A percentile compares a stretch with the other conserved stretches of the same genome.
Evolutionary conservation across 2,797 vertebrate species (phyloP).

Genomic region (Triplophysa yarkandensis): DNA sequence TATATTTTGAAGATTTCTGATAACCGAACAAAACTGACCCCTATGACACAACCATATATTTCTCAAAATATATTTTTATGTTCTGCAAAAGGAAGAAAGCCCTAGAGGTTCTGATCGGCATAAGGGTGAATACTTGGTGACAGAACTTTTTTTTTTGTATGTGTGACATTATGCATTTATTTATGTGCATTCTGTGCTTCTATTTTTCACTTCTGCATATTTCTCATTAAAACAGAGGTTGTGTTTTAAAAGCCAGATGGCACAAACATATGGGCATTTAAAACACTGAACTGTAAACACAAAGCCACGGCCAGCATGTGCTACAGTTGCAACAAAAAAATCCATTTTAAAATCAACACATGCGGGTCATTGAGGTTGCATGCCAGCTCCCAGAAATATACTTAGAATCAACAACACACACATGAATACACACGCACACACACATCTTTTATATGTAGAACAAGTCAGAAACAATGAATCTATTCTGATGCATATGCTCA

Average conservation of each 20-base stretch:
- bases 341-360: conserved; percentile 43
- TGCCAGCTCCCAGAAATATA: conserved; percentile 31
- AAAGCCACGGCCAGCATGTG: conserved; percentile 30
- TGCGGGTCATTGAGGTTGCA: conserved; percentile 1
- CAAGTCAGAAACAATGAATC: conserved; percentile 7
- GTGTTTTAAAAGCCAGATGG: conserved; percentile 56
- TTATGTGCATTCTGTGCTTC: conserved; percentile 5
- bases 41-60: no score
- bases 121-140: no score
- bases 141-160: no score
- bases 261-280: conserved; percentile 54
- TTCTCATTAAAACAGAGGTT: conserved; percentile 29
- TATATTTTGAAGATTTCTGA: no score
- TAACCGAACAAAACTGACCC: no score
- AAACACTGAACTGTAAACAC: conserved; percentile 59
- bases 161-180: background rate
- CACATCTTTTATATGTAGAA: background rate
- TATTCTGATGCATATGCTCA: background rate
- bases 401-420: conserved; percentile 20
- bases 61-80: no score
- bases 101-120: no score
- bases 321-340: conserved; percentile 23
- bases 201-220: conserved; percentile 19
- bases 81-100: no score
- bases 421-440: background rate